Percentiles rank a stretch among this genome's conserved stretches.
phyloP scores from a whole-genome alignment of 2,888 invertebrate genomes.

The Rhagonycha fulva region DNA sequence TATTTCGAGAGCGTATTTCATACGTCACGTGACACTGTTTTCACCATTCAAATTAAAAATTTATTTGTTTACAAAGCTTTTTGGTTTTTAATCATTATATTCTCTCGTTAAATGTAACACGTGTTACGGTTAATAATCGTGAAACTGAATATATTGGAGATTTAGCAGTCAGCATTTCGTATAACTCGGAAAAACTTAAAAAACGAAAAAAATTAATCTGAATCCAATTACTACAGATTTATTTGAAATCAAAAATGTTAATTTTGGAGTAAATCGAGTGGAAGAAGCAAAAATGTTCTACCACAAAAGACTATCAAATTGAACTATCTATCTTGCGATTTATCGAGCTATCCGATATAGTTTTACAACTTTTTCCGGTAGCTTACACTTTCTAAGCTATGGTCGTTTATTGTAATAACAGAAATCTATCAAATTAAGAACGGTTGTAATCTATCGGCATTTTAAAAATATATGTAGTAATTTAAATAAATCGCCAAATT shows the following conservation, averaged over 20 bases:
- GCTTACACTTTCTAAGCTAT: not conserved
- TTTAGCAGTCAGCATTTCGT: too few species aligned
- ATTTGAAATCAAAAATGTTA: not conserved
- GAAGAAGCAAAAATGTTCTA: not conserved
- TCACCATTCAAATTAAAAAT: too few species aligned
- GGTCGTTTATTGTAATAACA: not conserved
- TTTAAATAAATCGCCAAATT: not conserved
- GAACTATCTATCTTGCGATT: not conserved
- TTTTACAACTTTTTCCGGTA: not conserved
- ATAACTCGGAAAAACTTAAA: too few species aligned
- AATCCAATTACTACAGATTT: not conserved
- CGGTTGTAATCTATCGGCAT: not conserved
- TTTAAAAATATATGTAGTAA: not conserved
- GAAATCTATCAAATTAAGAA: not conserved
- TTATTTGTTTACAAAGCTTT: too few species aligned
- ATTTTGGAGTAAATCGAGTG: not conserved
- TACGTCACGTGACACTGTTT: too few species aligned
- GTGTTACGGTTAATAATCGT: too few species aligned
- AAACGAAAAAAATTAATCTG: not conserved
- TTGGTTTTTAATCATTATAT: too few species aligned
- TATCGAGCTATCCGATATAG: not conserved
- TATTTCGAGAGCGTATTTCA: not conserved
- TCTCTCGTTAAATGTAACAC: too few species aligned
- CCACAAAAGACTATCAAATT: not conserved
- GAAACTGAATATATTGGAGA: too few species aligned